These are phyloP conservation scores for Tautogolabrus adspersus DNA, from an alignment of 2,113 vertebrate genomes.

Conservation along the genomic window DNA sequence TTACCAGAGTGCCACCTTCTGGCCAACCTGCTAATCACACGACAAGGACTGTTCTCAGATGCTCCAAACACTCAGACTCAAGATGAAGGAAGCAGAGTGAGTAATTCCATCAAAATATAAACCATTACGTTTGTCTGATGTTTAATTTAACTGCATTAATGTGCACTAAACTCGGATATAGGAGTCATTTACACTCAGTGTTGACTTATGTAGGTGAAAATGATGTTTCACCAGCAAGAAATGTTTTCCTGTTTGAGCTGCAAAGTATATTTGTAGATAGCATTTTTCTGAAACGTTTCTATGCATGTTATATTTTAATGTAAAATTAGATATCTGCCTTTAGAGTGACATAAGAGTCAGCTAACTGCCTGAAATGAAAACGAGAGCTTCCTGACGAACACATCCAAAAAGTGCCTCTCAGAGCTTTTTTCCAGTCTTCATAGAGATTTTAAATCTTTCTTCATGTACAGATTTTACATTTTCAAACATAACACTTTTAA, in stretches of 20 bases:
- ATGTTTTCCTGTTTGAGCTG: neutral
- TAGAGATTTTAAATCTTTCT: no score
- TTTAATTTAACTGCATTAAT: conserved; percentile 1
- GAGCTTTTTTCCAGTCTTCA: no score
- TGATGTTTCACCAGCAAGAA: neutral
- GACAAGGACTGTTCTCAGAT: neutral
- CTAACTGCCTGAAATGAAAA: conserved; percentile 1
- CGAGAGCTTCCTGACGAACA: neutral
- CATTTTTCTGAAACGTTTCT: no score
- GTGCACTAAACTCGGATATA: conserved; percentile 3
- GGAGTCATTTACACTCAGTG: neutral
- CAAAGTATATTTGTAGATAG: no score
- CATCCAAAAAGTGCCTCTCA: no score
- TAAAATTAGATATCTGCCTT: conserved; percentile 11
- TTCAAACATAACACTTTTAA: neutral
- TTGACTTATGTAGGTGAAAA: neutral
- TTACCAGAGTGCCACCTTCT: conserved; percentile 70
- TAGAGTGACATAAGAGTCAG: conserved; percentile 5
- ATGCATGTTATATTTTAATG: neutral
- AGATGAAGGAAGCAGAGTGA: neutral
- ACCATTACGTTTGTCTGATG: neutral
- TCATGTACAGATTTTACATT: no score
- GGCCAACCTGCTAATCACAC: conserved; percentile 40
- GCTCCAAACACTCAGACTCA: no score
- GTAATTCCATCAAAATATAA: neutral